Conservation (phyloP, 2,797 vertebrate genomes). For the Takifugu ocellatus region DNA sequence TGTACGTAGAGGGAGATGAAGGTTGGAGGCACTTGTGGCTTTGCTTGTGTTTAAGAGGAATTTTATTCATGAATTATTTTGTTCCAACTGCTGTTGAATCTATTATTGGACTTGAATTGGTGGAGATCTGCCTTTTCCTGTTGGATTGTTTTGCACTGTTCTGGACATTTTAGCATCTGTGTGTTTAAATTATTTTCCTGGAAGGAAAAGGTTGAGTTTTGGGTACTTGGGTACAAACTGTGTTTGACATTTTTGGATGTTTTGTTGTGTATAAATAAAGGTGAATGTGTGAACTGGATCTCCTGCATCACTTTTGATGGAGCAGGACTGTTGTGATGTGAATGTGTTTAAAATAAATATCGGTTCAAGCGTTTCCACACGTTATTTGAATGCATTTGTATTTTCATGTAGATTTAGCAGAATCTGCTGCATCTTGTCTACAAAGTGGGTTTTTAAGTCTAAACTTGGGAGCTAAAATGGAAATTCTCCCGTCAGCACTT, state of each 20-base stretch:
- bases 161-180: conserved; percentile 26
- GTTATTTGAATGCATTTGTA: no score
- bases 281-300: conserved; percentile 29
- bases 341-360: conserved; percentile 66
- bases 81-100: conserved; percentile 35
- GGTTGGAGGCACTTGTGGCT: conserved; percentile 38
- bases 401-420: no score
- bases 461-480: no score
- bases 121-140: conserved; percentile 36
- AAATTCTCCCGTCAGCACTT: no score
- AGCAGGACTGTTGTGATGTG: conserved; percentile 48
- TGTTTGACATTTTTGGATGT: conserved; percentile 31
- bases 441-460: no score
- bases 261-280: conserved; percentile 30
- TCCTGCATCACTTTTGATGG: conserved; percentile 49
- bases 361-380: conserved; percentile 1
- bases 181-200: conserved; percentile 47
- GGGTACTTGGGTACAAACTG: conserved; percentile 26
- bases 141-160: conserved; percentile 60
- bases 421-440: no score
- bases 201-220: conserved; percentile 4
- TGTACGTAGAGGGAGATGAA: not conserved
- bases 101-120: conserved; percentile 50
- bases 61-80: conserved; percentile 31
- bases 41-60: conserved; percentile 33